A percentile compares a stretch with the other conserved stretches of the same genome.
These are phyloP conservation scores for Aurelia sp. DNA, from an alignment of 30 jellyfish, hydroid and myxozoan species.

Conservation along the genomic window DNA sequence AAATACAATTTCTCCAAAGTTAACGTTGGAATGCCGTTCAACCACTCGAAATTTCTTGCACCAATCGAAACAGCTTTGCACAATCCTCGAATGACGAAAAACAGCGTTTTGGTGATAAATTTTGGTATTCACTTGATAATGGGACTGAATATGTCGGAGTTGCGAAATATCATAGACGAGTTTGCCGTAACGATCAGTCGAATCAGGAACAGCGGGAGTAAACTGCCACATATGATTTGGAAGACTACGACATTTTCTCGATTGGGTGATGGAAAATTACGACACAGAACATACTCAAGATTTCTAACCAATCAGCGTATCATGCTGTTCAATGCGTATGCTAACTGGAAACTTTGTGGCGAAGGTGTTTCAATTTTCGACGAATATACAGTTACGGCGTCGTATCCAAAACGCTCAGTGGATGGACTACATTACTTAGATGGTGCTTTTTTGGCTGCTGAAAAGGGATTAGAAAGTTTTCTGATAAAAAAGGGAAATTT, in stretches of 20 bases:
- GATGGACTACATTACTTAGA: slow-evolving; percentile 40
- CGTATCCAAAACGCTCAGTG: slow-evolving; percentile 33
- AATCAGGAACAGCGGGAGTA: too few relatives aligned
- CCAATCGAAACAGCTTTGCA: slow-evolving; percentile 18
- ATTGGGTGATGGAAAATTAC: slow-evolving; percentile 2
- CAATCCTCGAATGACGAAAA: slow-evolving; percentile 31
- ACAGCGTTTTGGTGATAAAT: slow-evolving; percentile 63
- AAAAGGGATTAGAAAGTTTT: slow-evolving; percentile 14
- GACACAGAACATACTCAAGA: slow-evolving; percentile 10
- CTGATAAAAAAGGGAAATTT: background rate
- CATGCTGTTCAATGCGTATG: slow-evolving; percentile 47
- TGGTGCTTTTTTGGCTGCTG: slow-evolving; percentile 25
- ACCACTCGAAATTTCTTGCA: slow-evolving; percentile 27
- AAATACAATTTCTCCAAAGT: background rate
- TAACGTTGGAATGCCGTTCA: slow-evolving; percentile 21
- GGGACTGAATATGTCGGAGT: background rate
- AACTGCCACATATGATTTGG: slow-evolving; percentile 61
- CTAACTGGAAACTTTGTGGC: slow-evolving; percentile 55
- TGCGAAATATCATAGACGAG: slow-evolving; percentile 9
- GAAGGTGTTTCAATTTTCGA: slow-evolving; percentile 59
- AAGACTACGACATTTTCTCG: slow-evolving; percentile 61
- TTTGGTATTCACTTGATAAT: slow-evolving; percentile 60
- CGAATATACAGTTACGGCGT: slow-evolving; percentile 38
- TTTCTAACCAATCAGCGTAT: slow-evolving; percentile 63
- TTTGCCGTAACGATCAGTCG: slow-evolving; percentile 13